These are phyloP conservation scores for Parnassius mnemosyne DNA, from an alignment of 2,888 invertebrate species.

Conservation along the genomic window DNA sequence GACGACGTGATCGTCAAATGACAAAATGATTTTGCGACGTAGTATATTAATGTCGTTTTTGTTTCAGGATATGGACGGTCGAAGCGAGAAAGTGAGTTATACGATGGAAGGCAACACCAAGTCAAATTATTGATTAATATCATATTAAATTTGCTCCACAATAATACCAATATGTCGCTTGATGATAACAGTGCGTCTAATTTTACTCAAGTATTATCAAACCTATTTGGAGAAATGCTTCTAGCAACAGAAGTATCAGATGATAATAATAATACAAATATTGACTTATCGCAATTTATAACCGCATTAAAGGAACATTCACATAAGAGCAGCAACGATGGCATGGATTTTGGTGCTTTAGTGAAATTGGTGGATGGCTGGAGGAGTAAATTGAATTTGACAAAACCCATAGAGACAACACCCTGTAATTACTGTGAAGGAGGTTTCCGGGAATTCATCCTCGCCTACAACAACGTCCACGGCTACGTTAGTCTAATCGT, in stretches of 20 bases:
- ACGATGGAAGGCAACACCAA: no score
- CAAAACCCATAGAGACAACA: slow-evolving; percentile 49
- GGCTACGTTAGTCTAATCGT: slow-evolving; percentile 91
- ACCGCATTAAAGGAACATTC: slow-evolving; percentile 49
- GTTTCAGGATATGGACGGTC: not conserved
- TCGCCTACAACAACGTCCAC: slow-evolving; percentile 86
- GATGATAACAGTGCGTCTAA: slow-evolving; percentile 52
- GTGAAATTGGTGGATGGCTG: slow-evolving; percentile 66
- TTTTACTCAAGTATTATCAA: slow-evolving; percentile 64
- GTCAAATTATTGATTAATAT: no score
- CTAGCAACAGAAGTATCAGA: slow-evolving; percentile 53
- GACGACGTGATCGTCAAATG: no score
- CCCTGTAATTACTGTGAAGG: slow-evolving; percentile 81
- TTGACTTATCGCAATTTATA: slow-evolving; percentile 60
- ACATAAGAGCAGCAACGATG: slow-evolving; percentile 55
- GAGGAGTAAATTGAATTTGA: slow-evolving; percentile 58
- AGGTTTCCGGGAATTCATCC: slow-evolving; percentile 79
- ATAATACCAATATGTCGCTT: slow-evolving; percentile 46
- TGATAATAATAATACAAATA: slow-evolving; percentile 59
- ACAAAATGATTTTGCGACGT: no score
- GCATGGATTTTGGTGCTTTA: slow-evolving; percentile 62
- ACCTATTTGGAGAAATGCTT: slow-evolving; percentile 67
- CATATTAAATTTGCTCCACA: not conserved
- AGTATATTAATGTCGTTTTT: no score
- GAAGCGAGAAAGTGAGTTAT: not conserved